Evolutionary conservation across 1,140 invertebrate genomes (phyloP).

Genomic region (Conopomorpha cramerella): DNA sequence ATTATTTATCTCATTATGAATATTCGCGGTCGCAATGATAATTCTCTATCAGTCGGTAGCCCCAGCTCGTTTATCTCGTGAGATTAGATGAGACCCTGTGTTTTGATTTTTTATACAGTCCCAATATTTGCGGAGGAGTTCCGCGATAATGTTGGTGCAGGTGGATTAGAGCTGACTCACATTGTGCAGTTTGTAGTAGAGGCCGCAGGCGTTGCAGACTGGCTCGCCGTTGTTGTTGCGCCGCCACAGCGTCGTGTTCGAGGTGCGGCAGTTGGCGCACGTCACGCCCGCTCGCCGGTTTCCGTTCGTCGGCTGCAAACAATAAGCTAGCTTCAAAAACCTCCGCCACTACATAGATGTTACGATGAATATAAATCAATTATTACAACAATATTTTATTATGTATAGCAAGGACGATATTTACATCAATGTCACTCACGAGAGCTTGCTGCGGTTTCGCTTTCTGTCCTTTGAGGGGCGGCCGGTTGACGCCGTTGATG

Average conservation of each 20-base stretch:
- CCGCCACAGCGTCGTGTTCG: constrained; percentile 85
- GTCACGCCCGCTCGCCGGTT: constrained; percentile 75
- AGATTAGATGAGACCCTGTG: constrained; percentile 59
- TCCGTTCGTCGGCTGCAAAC: constrained; percentile 63
- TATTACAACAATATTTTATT: no score
- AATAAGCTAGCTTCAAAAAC: neutral
- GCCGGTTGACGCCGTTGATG: constrained; percentile 86
- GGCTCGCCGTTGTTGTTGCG: constrained; percentile 88
- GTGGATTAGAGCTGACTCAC: constrained; percentile 63
- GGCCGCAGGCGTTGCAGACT: constrained; percentile 90
- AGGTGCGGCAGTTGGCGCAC: constrained; percentile 88
- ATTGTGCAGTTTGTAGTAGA: constrained; percentile 88
- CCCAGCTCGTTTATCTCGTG: constrained; percentile 49
- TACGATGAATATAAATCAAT: no score
- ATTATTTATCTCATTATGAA: constrained; percentile 61
- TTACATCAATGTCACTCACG: no score
- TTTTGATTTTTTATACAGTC: constrained; percentile 54
- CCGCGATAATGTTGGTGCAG: constrained; percentile 47
- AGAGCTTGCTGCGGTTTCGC: constrained; percentile 51
- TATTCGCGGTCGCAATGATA: constrained; percentile 54
- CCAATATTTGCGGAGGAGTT: constrained; percentile 57
- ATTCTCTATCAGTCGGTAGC: constrained; percentile 59
- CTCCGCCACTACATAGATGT: no score
- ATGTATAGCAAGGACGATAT: no score
- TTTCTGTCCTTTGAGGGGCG: constrained; percentile 64